phyloP scores from a whole-genome alignment of 2,888 invertebrate species.

The Drosophila affinis region DNA sequence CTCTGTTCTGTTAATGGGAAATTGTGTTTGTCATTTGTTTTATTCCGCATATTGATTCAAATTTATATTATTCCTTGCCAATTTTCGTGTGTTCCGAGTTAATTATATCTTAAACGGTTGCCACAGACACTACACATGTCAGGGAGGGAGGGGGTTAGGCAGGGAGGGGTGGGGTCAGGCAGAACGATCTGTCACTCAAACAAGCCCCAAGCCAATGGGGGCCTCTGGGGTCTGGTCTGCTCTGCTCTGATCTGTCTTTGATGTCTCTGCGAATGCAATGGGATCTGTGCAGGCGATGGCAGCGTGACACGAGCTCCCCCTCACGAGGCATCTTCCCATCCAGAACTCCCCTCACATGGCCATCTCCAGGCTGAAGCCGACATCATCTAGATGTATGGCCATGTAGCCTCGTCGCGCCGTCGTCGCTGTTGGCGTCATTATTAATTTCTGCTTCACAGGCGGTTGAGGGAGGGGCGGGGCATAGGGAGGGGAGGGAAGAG shows the following conservation, averaged over 20 bases:
- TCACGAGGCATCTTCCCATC: neutral
- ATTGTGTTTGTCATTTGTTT: slow-evolving; percentile 49
- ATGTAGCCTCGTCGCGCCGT: slow-evolving; percentile 45
- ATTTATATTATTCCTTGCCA: slow-evolving; percentile 30
- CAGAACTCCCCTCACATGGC: neutral
- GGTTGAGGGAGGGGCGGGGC: slow-evolving; percentile 14
- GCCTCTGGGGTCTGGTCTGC: neutral
- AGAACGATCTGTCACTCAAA: slow-evolving; percentile 44
- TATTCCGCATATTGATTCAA: slow-evolving; percentile 28
- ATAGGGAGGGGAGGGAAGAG: slow-evolving; percentile 4
- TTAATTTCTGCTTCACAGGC: slow-evolving; percentile 69
- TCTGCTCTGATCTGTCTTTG: slow-evolving; percentile 46
- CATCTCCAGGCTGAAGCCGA: slow-evolving; percentile 18
- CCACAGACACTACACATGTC: slow-evolving; percentile 11
- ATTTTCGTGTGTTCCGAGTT: slow-evolving; percentile 24
- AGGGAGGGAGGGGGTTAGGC: too few species aligned
- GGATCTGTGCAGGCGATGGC: slow-evolving; percentile 8
- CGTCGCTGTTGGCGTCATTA: slow-evolving; percentile 61
- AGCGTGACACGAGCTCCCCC: slow-evolving; percentile 18
- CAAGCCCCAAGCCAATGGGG: slow-evolving; percentile 34
- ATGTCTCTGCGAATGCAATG: slow-evolving; percentile 49
- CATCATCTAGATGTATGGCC: slow-evolving; percentile 32
- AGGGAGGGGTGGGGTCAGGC: neutral
- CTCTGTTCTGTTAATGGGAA: slow-evolving; percentile 64
- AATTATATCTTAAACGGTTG: slow-evolving; percentile 46